These are phyloP conservation scores for Bergia sp. DNA, from an alignment of 92 coral and sea anemone species.

Conservation along the genomic window DNA sequence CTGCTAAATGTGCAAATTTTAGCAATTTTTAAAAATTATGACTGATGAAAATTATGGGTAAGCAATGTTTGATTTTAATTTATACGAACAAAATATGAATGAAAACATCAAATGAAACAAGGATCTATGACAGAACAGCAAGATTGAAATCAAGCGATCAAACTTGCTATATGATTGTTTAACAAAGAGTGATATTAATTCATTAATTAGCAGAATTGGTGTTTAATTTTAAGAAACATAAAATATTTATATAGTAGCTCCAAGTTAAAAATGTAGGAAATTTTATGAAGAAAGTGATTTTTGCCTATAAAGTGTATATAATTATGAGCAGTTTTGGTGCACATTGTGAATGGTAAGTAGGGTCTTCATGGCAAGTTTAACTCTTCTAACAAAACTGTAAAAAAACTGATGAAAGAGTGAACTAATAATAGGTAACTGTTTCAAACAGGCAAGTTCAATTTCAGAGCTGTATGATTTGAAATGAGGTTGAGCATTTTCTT, in stretches of 20 bases:
- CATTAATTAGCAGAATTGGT: background rate
- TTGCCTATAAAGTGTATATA: background rate
- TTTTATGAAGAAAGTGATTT: background rate
- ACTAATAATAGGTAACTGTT: no score
- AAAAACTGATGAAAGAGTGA: no score
- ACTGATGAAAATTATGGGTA: background rate
- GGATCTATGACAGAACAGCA: background rate
- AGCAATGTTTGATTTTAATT: background rate
- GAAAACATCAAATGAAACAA: background rate
- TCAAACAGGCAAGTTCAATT: no score
- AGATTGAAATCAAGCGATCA: background rate
- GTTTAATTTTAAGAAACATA: background rate
- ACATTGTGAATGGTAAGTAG: background rate
- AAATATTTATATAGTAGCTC: background rate
- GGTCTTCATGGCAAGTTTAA: background rate
- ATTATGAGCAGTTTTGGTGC: background rate
- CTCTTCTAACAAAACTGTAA: background rate
- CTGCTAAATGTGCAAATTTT: conserved; percentile 8
- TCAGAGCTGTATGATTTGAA: no score
- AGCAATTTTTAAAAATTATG: background rate
- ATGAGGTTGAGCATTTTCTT: no score
- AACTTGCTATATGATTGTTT: background rate
- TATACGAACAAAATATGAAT: background rate
- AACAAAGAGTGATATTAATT: background rate
- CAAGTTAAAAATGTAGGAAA: background rate